Evolutionary conservation across 2,888 invertebrate genomes (phyloP), one percentile per base, ranked within the genome.

Genomic region (Flexamia atlantica): DNA sequence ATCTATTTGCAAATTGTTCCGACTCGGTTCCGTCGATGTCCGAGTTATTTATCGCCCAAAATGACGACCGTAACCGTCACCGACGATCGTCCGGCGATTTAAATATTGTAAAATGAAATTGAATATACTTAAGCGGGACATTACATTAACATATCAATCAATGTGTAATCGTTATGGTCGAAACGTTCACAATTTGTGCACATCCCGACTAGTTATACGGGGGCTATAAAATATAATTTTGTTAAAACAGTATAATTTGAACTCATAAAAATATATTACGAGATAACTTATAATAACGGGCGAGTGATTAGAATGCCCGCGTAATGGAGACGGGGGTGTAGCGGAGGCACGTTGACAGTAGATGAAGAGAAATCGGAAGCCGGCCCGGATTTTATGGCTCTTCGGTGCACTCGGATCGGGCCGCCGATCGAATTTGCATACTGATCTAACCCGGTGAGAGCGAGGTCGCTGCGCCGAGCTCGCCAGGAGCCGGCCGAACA

Each of bases 211-310:
- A 81, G 83, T 79, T 74, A 81, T 72, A 60, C 42, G 60, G n/a
- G n/a, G 60, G 82, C 82, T 81, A 76, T 72, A 84, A 84, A 85
- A 85, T 82, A 85, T 82, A 84, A 85, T 83, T 83, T 83, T 83
- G 80, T 85, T 85, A 85, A 83, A 83, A 76, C 81, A 76, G 84
- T 84, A 84, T 84, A 84, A 84, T 84, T 84, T 84, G 84, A 79
- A 84, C 84, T 84, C 84, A 84, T 84, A 84, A 84, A 84, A 84
- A 84, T 84, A 84, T 84, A 84, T 84, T 83, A 84, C 80, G 57
- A 83, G 82, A 79, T 83, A 80, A 72, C 70, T 70, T 53, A 82
- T 83, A 84, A 83, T 83, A 83, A 83, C 68, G 36, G 46, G 10
- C 17, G 57, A 50, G 40, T 57, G 57, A 79, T 79, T 79, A 76